Percentiles rank a stretch among this genome's conserved stretches.
Conservation (phyloP, 2,797 vertebrate species). For the Telmatherina bonti region DNA sequence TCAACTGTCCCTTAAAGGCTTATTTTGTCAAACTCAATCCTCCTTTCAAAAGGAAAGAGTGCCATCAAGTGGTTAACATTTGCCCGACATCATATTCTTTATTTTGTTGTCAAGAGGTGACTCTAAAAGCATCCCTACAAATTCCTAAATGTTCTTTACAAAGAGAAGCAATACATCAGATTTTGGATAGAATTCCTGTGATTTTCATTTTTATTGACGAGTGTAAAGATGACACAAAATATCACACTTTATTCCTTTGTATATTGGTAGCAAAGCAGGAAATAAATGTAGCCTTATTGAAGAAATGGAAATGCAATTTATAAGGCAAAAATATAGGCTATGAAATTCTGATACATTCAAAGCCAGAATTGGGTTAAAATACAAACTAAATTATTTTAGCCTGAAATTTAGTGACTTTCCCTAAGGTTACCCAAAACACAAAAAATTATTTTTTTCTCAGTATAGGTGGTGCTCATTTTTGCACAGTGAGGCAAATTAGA, state of each 20-base stretch:
- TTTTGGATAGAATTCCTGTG: neutral
- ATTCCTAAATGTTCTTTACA: neutral
- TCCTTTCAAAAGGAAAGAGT: slow-evolving; percentile 28
- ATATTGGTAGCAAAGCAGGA: no score
- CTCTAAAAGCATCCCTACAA: neutral
- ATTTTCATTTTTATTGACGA: neutral
- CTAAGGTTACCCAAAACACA: no score
- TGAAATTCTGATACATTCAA: no score
- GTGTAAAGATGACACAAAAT: neutral
- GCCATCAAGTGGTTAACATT: slow-evolving; percentile 47
- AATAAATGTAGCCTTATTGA: no score
- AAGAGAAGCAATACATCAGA: neutral
- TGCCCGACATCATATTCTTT: neutral
- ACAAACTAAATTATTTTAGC: no score
- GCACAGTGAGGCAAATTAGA: no score
- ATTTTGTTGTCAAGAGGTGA: slow-evolving; percentile 9
- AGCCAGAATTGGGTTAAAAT: no score
- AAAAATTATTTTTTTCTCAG: no score
- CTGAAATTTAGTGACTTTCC: no score
- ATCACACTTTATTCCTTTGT: accelerated
- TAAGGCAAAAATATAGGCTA: no score
- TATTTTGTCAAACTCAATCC: neutral
- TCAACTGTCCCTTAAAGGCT: slow-evolving; percentile 14
- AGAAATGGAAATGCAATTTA: no score
- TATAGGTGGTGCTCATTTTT: no score